Conservation (phyloP, 2,888 invertebrate species). For the Morpho achilles region DNA sequence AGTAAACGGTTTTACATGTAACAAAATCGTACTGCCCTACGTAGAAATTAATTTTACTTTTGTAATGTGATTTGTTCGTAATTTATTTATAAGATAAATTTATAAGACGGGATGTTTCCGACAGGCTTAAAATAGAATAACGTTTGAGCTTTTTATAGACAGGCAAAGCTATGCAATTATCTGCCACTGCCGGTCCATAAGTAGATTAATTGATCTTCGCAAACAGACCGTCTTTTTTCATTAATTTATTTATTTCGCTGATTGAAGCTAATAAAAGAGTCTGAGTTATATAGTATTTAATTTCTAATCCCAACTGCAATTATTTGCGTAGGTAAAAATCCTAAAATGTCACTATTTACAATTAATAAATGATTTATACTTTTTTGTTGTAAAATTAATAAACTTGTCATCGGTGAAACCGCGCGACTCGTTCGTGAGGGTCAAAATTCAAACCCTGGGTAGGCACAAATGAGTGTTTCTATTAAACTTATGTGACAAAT, state of each 20-base stretch:
- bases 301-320: conserved; percentile 6
- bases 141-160: conserved; percentile 1
- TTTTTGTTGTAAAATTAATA: too few species aligned
- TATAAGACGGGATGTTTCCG: conserved; percentile 10
- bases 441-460: too few species aligned
- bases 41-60: not conserved
- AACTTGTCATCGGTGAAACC: too few species aligned
- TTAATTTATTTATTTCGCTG: conserved; percentile 26
- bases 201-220: conserved; percentile 9
- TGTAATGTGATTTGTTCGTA: conserved; percentile 8
- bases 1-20: too few species aligned
- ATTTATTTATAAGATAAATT: conserved; percentile 7
- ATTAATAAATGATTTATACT: too few species aligned
- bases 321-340: too few species aligned
- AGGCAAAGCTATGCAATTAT: conserved; percentile 6
- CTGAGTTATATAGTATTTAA: conserved; percentile 17
- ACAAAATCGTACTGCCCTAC: not conserved
- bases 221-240: conserved; percentile 15
- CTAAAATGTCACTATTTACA: too few species aligned
- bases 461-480: too few species aligned
- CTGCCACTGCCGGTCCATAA: conserved; percentile 5
- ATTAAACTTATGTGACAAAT: too few species aligned
- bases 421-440: too few species aligned
- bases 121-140: conserved; percentile 8
- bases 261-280: conserved; percentile 25